These are phyloP conservation scores for Thaumetopoea pityocampa DNA, from an alignment of 1,140 invertebrate species.

Conservation along the genomic window DNA sequence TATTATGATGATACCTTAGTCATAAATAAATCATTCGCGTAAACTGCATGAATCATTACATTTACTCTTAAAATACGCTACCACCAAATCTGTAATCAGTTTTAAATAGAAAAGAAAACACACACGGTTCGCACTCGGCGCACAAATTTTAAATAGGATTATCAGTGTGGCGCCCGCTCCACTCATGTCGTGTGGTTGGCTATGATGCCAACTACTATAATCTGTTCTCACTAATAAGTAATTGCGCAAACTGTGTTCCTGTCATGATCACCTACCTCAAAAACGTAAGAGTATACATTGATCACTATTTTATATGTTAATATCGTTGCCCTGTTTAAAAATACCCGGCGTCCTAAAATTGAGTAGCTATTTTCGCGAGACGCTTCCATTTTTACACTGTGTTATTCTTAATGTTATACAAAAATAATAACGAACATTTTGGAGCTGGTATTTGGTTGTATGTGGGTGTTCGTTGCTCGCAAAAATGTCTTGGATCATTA, in stretches of 20 bases:
- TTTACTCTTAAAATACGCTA: conserved; percentile 15
- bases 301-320: no score
- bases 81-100: conserved; percentile 20
- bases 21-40: conserved; percentile 3
- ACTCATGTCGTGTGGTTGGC: conserved; percentile 17
- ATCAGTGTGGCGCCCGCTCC: conserved; percentile 21
- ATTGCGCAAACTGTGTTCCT: conserved; percentile 8
- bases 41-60: conserved; percentile 15
- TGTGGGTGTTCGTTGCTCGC: no score
- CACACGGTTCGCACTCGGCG: conserved; percentile 7
- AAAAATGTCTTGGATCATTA: no score
- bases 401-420: no score
- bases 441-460: no score
- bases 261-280: conserved; percentile 34
- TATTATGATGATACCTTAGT: no score
- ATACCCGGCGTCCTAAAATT: no score
- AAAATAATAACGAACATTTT: no score
- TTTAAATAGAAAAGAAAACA: conserved; percentile 23
- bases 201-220: conserved; percentile 14
- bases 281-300: conserved; percentile 28
- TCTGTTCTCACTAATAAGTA: conserved; percentile 15
- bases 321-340: no score
- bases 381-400: no score
- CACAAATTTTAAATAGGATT: conserved; percentile 27
- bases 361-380: no score